Conservation (phyloP, 1,140 invertebrate genomes). For the Zaprionus ornatus region DNA sequence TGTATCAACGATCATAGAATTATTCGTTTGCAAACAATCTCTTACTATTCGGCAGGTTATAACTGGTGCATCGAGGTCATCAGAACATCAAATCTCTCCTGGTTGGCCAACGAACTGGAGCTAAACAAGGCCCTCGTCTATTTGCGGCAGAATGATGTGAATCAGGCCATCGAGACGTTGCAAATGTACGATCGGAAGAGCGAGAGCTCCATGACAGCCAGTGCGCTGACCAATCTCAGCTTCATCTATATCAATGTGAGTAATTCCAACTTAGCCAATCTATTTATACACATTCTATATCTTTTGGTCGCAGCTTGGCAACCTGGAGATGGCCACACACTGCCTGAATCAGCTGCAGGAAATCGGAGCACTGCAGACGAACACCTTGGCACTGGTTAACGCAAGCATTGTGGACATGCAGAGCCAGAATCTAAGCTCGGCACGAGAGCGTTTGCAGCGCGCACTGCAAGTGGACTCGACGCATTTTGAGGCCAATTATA, state of each 20-base stretch:
- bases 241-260: conserved; percentile 94
- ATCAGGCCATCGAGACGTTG: conserved; percentile 92
- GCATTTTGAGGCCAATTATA: conserved; percentile 96
- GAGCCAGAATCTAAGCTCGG: conserved; percentile 90
- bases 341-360: conserved; percentile 91
- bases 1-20: not conserved
- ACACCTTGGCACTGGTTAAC: conserved; percentile 94
- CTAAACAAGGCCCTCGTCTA: conserved; percentile 97
- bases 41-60: conserved; percentile 84
- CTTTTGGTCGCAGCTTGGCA: conserved; percentile 88
- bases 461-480: conserved; percentile 93
- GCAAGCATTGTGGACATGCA: conserved; percentile 92
- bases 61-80: conserved; percentile 92
- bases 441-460: conserved; percentile 90
- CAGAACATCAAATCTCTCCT: conserved; percentile 90
- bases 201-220: conserved; percentile 92
- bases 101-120: conserved; percentile 94
- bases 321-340: conserved; percentile 92
- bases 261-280: not conserved
- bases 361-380: conserved; percentile 89
- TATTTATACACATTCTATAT: not conserved
- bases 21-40: not conserved
- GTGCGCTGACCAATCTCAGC: conserved; percentile 95
- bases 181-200: conserved; percentile 96
- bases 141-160: conserved; percentile 93